Evolutionary conservation across 2,113 vertebrate genomes (phyloP).

Genomic region (Syngnathus floridae): DNA sequence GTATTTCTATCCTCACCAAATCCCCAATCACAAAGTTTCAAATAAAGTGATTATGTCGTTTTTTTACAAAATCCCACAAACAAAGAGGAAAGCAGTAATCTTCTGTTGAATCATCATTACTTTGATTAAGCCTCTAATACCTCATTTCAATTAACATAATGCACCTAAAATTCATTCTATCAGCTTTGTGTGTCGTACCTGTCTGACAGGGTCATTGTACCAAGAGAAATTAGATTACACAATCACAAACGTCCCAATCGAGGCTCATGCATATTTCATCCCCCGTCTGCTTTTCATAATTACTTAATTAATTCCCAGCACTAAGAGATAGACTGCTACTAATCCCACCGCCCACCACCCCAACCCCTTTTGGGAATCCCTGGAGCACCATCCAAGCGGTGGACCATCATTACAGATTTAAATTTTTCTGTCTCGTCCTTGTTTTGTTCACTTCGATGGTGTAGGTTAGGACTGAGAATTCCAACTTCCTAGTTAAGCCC

Average conservation of each 20-base stretch:
- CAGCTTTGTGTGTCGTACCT: constrained; percentile 46
- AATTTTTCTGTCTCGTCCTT: constrained; percentile 36
- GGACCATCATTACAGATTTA: constrained; percentile 50
- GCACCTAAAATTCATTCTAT: constrained; percentile 37
- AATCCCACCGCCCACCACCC: constrained; percentile 53
- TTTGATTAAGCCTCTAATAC: constrained; percentile 66
- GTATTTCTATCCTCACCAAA: not conserved
- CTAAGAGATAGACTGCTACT: constrained; percentile 59
- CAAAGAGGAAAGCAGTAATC: constrained; percentile 64
- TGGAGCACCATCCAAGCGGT: constrained; percentile 47
- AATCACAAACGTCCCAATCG: constrained; percentile 73
- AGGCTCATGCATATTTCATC: constrained; percentile 74
- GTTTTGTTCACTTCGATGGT: constrained; percentile 23
- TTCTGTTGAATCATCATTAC: constrained; percentile 60
- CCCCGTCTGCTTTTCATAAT: constrained; percentile 66
- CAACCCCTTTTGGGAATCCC: constrained; percentile 40
- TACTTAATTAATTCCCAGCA: constrained; percentile 77
- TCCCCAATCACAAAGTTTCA: not conserved
- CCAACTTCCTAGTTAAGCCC: constrained; percentile 19
- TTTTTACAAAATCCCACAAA: constrained; percentile 37
- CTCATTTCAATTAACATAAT: constrained; percentile 67
- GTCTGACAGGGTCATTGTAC: constrained; percentile 41
- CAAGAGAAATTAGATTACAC: constrained; percentile 71
- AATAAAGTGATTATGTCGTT: constrained; percentile 10
- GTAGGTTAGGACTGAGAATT: constrained; percentile 26